phyloP scores from a whole-genome alignment of 2,888 invertebrate species.

The Cerceris ruficornis region DNA sequence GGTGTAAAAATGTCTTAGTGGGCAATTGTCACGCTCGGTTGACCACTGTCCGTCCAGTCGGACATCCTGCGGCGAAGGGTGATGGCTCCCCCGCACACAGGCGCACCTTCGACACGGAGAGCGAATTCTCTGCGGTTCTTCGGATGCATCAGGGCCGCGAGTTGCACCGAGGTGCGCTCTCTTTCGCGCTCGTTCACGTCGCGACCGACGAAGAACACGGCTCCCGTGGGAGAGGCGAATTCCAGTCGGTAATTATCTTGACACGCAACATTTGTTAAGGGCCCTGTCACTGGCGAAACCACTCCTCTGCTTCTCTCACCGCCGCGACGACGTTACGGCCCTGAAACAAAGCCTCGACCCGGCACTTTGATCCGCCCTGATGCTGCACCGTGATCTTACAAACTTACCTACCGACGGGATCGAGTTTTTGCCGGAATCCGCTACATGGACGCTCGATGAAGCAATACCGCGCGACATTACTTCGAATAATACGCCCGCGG shows the following conservation, averaged over 20 bases:
- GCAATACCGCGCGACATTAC: constrained; percentile 54
- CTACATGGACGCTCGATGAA: constrained; percentile 38
- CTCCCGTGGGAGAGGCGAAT: constrained; percentile 54
- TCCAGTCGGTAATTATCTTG: constrained; percentile 61
- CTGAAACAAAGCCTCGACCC: constrained; percentile 9
- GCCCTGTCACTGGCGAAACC: constrained; percentile 10
- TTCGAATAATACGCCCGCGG: constrained; percentile 36
- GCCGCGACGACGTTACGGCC: constrained; percentile 3
- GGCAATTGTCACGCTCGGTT: constrained; percentile 57
- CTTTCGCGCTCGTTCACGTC: constrained; percentile 19
- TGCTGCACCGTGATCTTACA: constrained; percentile 26
- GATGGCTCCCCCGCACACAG: constrained; percentile 55
- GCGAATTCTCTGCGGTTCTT: constrained; percentile 38
- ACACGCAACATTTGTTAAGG: constrained; percentile 63
- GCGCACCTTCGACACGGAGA: neutral
- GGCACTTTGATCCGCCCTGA: neutral
- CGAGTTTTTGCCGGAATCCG: constrained; percentile 38
- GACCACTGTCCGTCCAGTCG: constrained; percentile 56
- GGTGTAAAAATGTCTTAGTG: constrained; percentile 58
- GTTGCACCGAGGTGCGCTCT: constrained; percentile 3
- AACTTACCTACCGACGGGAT: constrained; percentile 33
- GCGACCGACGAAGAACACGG: constrained; percentile 27
- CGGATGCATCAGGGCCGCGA: constrained; percentile 23
- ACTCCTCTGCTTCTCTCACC: neutral
- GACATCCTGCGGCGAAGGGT: constrained; percentile 62